Evolutionary conservation across 1,140 invertebrate genomes (phyloP), one percentile per base, ranked within the genome.

Genomic region (Delia radicum): DNA sequence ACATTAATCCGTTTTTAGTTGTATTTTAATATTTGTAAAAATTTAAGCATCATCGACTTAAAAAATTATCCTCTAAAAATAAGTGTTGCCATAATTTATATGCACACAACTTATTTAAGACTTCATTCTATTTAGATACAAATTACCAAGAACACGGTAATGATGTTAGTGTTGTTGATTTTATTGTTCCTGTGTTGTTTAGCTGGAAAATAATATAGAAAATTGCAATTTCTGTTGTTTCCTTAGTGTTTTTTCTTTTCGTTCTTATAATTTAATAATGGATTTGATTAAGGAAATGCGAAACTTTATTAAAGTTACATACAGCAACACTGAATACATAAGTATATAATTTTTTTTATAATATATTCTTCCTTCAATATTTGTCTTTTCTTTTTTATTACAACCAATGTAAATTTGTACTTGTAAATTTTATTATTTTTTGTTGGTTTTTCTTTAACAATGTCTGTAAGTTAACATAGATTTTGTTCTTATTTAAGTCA

Each of bases 221-320:
- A 42, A 42, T 42, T 42, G 37, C 37, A 42, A 42, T 42, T n/a
- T n/a, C n/a, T 42, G 37, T 42, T 42, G 37, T 42, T 42, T 42
- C 37, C 37, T 42, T 42, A 42, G n/a, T n/a, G n/a, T n/a, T n/a
- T n/a, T n/a, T n/a, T n/a, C n/a, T n/a, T n/a, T n/a, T n/a, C n/a
- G n/a, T 18, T 18, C 48, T 18, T 18, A 10, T 55, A 55, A 55
- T 55, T 55, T 55, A 55, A 55, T 55, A 55, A 55, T 55, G 18
- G 48, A 55, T 55, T 55, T 55, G 48, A 55, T 55, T 55, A 55
- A 55, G 48, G 48, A 55, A 55, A 55, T 55, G 48, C 48, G 48
- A 55, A 55, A 55, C 24, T 55, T 5, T 55, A 55, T 55, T 55
- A 55, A 55, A 55, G 48, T 10, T 55, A 55, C n/a, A 24, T 55